Conservation (phyloP, 1,140 invertebrate genomes). For the Pteromalus puparum region DNA sequence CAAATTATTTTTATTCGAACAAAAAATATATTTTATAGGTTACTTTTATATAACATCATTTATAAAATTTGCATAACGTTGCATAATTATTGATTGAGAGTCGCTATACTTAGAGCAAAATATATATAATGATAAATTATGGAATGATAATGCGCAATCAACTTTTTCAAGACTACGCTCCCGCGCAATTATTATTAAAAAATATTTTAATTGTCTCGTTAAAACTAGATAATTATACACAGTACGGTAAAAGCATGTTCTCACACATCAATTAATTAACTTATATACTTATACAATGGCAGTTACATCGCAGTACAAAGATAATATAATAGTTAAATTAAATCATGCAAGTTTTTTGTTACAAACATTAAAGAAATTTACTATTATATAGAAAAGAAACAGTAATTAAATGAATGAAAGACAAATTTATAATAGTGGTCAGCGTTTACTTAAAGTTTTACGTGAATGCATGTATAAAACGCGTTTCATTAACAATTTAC, state of each 20-base stretch:
- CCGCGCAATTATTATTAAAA: background rate
- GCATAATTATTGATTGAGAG: slow-evolving; percentile 9
- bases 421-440: slow-evolving; percentile 54
- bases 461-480: slow-evolving; percentile 60
- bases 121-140: background rate
- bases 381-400: background rate
- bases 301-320: background rate
- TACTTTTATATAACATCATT: slow-evolving; percentile 20
- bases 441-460: slow-evolving; percentile 52
- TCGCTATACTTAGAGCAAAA: slow-evolving; percentile 9
- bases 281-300: background rate
- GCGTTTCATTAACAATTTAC: slow-evolving; percentile 71
- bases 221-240: slow-evolving; percentile 5
- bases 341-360: background rate
- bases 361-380: background rate
- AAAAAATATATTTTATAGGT: slow-evolving; percentile 3
- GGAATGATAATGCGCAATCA: background rate
- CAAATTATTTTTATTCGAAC: background rate
- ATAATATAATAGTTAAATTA: background rate
- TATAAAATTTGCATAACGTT: slow-evolving; percentile 21
- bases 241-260: background rate
- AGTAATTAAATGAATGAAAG: slow-evolving; percentile 24
- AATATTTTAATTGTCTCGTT: slow-evolving; percentile 24
- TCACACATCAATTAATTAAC: background rate
- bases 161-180: background rate